Evolutionary conservation across 2,113 vertebrate genomes (phyloP), one percentile per base, ranked within the genome.

Genomic region (Crotophaga sulcirostris): DNA sequence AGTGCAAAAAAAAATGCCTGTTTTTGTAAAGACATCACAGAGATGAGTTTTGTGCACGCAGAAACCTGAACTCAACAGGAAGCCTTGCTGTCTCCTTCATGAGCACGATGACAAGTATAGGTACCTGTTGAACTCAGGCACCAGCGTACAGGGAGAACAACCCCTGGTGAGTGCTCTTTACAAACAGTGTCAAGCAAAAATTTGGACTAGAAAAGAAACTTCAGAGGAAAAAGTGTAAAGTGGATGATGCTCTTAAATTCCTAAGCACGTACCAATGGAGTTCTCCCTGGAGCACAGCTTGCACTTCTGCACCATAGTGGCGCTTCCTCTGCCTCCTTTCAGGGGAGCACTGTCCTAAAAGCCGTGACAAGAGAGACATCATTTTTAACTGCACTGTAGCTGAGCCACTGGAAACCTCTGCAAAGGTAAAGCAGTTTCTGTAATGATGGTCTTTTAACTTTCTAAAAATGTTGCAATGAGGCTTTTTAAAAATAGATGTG

Each of bases 221-320:
- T 4, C 16, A 29, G 40, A 62, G 13, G 29, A 62, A 47, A 40
- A 67, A 64, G 8, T 12, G 28, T 38, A 3, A 49, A 34, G 16
- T 7, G 40, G 45, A 14, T 38, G 63, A 14, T 74, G 42, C n/a
- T 42, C 42, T 36, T 42, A 6, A 42, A 16, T 40, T 45, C 25
- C 14, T 44, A 12, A 49, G 68, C 51, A 97, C 97, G 2, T 98
- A 99, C 99, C 99, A 1, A 99, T 99, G 66, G 99, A 99, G 93
- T 98, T 99, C 93, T 99, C 99, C 93, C 99, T 98, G n/a, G 98
- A 98, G 92, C 99, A 99, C n/a, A 99, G 98, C 95, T 99, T 99
- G 97, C 99, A 99, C 88, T 99, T 99, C 98, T 99, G 99, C 86
- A 99, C 99, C 99, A 99, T 99, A 38, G 99, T 99, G 89, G 99